Conservation (phyloP, 2,888 invertebrate species). For the Tortrix viridana region DNA sequence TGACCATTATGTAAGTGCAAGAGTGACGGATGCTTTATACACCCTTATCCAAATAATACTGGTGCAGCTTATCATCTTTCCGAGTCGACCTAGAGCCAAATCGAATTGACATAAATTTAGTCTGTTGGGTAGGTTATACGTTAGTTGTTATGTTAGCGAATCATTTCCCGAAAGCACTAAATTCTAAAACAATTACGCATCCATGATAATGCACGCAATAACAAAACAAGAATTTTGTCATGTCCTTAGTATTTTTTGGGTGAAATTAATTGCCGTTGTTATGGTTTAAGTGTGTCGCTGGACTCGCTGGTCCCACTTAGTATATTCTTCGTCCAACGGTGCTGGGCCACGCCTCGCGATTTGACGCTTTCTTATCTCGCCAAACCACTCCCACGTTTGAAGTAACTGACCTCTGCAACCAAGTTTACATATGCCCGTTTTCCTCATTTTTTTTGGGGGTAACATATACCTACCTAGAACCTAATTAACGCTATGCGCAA, state of each 20-base stretch:
- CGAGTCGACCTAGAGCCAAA: too few species aligned
- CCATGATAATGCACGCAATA: neutral
- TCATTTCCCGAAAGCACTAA: too few species aligned
- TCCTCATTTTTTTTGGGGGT: neutral
- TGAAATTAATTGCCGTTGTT: slow-evolving; percentile 34
- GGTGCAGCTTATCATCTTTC: too few species aligned
- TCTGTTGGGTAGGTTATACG: too few species aligned
- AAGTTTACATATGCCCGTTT: slow-evolving; percentile 41
- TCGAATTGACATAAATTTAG: too few species aligned
- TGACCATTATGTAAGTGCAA: too few species aligned
- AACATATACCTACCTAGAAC: too few species aligned
- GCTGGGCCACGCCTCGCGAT: slow-evolving; percentile 50
- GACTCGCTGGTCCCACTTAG: slow-evolving; percentile 47
- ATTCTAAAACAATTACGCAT: too few species aligned
- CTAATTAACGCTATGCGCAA: too few species aligned
- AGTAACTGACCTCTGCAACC: slow-evolving; percentile 53
- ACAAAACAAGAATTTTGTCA: neutral
- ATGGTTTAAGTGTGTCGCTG: slow-evolving; percentile 52
- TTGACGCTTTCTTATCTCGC: slow-evolving; percentile 62
- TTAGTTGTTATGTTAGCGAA: too few species aligned
- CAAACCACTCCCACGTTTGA: slow-evolving; percentile 51
- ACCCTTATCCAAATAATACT: too few species aligned
- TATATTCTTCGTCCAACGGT: slow-evolving; percentile 50
- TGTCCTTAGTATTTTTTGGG: neutral
- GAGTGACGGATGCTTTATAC: too few species aligned